Evolutionary conservation across 2,797 vertebrate genomes (phyloP).

Genomic region (Lutjanus campechanus): DNA sequence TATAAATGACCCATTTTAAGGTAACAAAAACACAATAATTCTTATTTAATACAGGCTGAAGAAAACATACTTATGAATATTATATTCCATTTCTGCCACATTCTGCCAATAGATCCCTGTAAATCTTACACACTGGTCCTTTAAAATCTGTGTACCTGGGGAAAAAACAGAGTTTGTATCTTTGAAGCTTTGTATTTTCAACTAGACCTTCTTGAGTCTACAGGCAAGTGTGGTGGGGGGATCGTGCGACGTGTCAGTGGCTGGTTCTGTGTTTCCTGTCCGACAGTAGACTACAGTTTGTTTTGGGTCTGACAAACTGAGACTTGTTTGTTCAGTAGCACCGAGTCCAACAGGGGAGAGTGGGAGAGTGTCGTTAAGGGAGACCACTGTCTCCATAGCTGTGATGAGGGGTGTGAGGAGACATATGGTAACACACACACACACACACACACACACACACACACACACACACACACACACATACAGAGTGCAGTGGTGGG

Average conservation of each 20-base stretch:
- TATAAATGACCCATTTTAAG: too few species aligned
- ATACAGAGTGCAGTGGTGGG: slow-evolving; percentile 35
- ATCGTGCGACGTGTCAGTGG: slow-evolving; percentile 21
- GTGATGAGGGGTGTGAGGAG: slow-evolving; percentile 46
- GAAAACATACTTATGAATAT: too few species aligned
- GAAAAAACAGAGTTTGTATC: not conserved
- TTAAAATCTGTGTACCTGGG: not conserved
- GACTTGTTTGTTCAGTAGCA: slow-evolving; percentile 68
- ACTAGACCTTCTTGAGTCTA: not conserved
- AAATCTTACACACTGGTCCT: not conserved
- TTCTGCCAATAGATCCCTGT: too few species aligned
- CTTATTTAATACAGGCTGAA: too few species aligned
- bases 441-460: slow-evolving; percentile 30
- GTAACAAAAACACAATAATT: too few species aligned
- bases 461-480: slow-evolving; percentile 37
- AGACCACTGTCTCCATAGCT: slow-evolving; percentile 65
- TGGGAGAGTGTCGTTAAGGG: slow-evolving; percentile 67
- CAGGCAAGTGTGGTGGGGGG: not conserved
- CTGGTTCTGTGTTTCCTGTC: slow-evolving; percentile 39
- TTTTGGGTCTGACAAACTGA: slow-evolving; percentile 73
- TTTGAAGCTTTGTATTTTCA: not conserved
- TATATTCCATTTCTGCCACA: too few species aligned
- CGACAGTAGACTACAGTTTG: slow-evolving; percentile 41
- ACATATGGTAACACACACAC: slow-evolving; percentile 44
- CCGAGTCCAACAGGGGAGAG: slow-evolving; percentile 57